A percentile compares a stretch with the other conserved stretches of the same genome.
phyloP scores from a whole-genome alignment of 1,140 invertebrate species.

The Phthorimaea operculella region DNA sequence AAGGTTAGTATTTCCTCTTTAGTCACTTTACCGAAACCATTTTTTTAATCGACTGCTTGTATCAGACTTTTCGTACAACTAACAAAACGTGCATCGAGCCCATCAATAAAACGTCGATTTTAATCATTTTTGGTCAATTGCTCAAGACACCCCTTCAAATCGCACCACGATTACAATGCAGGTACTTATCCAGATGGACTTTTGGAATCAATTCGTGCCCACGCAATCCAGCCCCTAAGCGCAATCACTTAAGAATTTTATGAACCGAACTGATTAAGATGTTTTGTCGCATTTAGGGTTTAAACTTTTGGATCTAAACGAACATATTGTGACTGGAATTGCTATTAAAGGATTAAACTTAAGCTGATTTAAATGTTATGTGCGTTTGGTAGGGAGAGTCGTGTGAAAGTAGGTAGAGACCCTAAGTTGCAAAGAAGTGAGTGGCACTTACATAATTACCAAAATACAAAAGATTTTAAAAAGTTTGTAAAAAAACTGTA shows the following conservation, averaged over 20 bases:
- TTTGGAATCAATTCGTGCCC: conserved; percentile 56
- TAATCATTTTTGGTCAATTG: not conserved
- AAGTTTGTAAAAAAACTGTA: too few species aligned
- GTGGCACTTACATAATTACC: too few species aligned
- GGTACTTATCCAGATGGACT: conserved; percentile 51
- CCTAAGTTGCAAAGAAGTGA: too few species aligned
- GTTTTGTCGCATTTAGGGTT: conserved; percentile 40
- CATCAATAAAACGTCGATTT: not conserved
- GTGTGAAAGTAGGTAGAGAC: too few species aligned
- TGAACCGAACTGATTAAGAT: conserved; percentile 66
- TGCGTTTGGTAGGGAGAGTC: not conserved
- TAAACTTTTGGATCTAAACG: not conserved
- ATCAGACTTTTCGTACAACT: not conserved
- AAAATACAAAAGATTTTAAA: too few species aligned
- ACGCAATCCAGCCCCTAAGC: conserved; percentile 48
- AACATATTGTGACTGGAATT: conserved; percentile 62
- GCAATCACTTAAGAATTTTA: conserved; percentile 66
- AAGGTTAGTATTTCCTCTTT: too few species aligned
- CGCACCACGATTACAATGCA: conserved; percentile 27
- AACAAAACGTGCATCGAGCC: not conserved
- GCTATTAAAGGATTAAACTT: conserved; percentile 58
- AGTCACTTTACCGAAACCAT: too few species aligned
- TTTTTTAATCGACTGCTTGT: not conserved
- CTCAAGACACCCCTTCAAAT: conserved; percentile 18
- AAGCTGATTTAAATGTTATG: conserved; percentile 11